Conservation (phyloP, 2,888 invertebrate genomes). For the Mactromeris polynyma region DNA sequence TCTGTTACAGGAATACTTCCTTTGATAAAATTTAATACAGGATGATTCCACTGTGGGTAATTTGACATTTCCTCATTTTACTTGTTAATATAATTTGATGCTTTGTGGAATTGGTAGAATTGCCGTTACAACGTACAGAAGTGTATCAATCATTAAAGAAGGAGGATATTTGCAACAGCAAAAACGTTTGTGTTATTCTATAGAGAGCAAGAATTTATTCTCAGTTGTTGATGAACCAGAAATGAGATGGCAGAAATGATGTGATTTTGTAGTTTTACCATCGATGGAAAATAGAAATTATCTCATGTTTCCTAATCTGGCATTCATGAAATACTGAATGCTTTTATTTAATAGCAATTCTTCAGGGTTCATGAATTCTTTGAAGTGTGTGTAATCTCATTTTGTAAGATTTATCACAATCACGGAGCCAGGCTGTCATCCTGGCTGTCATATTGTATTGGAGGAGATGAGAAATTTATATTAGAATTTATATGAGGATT, state of each 20-base stretch:
- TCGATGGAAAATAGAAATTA: neutral
- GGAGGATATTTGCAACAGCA: neutral
- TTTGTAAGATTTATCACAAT: neutral
- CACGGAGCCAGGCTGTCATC: neutral
- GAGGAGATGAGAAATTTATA: neutral
- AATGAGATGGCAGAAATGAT: neutral
- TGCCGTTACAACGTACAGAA: neutral
- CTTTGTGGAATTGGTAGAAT: neutral
- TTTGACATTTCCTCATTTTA: neutral
- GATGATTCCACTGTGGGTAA: neutral
- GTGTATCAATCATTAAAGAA: neutral
- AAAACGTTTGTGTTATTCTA: neutral
- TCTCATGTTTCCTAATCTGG: neutral
- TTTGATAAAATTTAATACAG: neutral
- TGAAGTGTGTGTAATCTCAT: neutral
- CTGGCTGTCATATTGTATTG: neutral
- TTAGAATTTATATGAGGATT: slow-evolving; percentile 8
- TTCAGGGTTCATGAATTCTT: neutral
- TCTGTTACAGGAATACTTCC: too few species aligned
- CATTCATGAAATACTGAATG: slow-evolving; percentile 9
- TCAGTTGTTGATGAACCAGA: neutral
- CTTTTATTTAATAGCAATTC: slow-evolving; percentile 7
- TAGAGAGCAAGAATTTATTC: neutral
- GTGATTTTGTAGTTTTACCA: neutral
- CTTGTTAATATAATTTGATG: neutral